Percentiles rank a stretch among this genome's conserved stretches.
Evolutionary conservation across 2,113 vertebrate species (phyloP).

Genomic region (Elaphurus davidianus): DNA sequence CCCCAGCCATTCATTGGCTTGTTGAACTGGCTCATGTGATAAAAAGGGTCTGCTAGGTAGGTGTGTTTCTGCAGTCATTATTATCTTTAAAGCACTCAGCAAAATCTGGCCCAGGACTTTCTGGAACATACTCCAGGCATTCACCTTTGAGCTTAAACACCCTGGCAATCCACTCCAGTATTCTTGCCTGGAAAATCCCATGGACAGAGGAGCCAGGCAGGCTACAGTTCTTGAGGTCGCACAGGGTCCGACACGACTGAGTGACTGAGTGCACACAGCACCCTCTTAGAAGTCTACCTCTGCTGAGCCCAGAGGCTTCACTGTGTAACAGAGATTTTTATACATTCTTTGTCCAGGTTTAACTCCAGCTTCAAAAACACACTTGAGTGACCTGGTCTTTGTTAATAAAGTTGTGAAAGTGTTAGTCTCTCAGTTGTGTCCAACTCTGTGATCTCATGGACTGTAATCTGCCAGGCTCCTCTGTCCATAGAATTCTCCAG

Average conservation of each 20-base stretch:
- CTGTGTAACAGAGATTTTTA: background rate
- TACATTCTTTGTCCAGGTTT: background rate
- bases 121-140: background rate
- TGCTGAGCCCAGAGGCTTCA: background rate
- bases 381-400: background rate
- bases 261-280: fast-evolving
- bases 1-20: background rate
- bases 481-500: background rate
- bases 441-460: background rate
- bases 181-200: background rate
- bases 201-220: background rate
- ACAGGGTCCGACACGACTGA: background rate
- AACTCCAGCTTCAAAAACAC: background rate
- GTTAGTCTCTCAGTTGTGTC: background rate
- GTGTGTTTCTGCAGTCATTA: background rate
- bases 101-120: background rate
- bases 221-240: background rate
- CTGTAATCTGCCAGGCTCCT: background rate
- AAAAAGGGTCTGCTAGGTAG: background rate
- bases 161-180: background rate
- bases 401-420: background rate
- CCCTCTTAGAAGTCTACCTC: background rate
- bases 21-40: background rate
- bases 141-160: background rate
- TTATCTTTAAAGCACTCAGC: background rate